A percentile compares a stretch with the other conserved stretches of the same genome.
phyloP scores from a whole-genome alignment of 2,113 vertebrate species.

The Narcine bancroftii region DNA sequence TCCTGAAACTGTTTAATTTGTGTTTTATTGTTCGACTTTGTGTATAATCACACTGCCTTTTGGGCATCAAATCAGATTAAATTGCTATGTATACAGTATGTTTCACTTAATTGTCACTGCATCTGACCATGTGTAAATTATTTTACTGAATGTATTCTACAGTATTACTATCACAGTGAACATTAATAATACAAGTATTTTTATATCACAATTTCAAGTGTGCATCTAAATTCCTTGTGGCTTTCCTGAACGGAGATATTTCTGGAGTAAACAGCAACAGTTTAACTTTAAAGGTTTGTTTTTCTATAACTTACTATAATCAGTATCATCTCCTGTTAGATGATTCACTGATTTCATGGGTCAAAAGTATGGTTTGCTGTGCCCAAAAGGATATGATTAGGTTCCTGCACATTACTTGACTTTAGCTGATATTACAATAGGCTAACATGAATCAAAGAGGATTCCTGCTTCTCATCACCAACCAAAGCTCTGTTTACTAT shows the following conservation, averaged over 20 bases:
- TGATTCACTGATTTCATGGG: not conserved
- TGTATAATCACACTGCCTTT: not conserved
- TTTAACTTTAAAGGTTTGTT: no score
- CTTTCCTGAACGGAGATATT: not conserved
- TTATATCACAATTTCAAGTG: not conserved
- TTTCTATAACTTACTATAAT: not conserved
- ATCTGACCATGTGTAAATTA: not conserved
- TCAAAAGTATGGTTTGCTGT: not conserved
- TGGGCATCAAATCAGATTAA: not conserved
- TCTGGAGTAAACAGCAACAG: not conserved
- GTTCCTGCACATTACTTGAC: not conserved
- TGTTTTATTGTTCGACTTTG: not conserved
- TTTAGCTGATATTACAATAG: not conserved
- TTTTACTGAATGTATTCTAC: conserved; percentile 1
- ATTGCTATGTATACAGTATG: not conserved
- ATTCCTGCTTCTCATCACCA: not conserved
- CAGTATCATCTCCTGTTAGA: not conserved
- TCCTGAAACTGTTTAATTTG: not conserved
- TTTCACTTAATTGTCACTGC: conserved; percentile 16
- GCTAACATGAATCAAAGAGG: not conserved
- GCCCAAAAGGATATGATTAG: not conserved
- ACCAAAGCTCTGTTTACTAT: not conserved
- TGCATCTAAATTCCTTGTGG: not conserved
- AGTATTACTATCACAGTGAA: not conserved
- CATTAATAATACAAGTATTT: conserved; percentile 31